Evolutionary conservation across 2,797 vertebrate genomes (phyloP), one percentile per base, ranked within the genome.

Genomic region (Adrianichthys oophorus): DNA sequence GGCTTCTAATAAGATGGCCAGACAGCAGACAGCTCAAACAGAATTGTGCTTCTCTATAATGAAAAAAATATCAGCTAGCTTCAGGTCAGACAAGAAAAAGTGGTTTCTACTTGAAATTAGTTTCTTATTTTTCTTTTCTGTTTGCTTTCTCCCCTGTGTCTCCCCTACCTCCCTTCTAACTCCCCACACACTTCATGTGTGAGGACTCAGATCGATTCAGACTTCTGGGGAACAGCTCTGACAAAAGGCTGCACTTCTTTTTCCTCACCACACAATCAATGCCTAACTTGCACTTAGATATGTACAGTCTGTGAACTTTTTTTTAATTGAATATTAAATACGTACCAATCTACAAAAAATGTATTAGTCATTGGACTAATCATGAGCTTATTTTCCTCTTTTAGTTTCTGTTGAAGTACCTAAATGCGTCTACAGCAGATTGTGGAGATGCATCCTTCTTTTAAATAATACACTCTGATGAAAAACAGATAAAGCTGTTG

Each of bases 31-130:
- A 68, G 57, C 32, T 37, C 32, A 32, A 12, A 37, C 10, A 37
- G 45, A 51, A 42, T 23, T 18, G 43, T 19, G 43, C 41, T 62
- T 46, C 54, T 19, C 44, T 66, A 37, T 37, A 37, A 37, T 10
- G 48, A 43, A 41, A 65, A 46, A 69, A 67, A 52, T 59, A 83
- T 83, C 59, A 62, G 79, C 82, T 69, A 68, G 43, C 65, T 60
- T 63, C 52, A 72, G 75, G 76, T 82, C 66, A 81, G 52, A 76
- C 74, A 60, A 69, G 49, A 81, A 63, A 71, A 76, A 73, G 26
- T 47, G 50, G 21, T 57, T 83, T 56, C 57, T 68, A 57, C 57
- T 66, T 45, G 48, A 82, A 84, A 82, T 81, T 24, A 68, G 50
- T 54, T 71, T 56, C 45, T 59, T 75, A 70, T 64, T 46, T 56